Conservation (phyloP, 1,140 invertebrate genomes). For the Antheraea pernyi region DNA sequence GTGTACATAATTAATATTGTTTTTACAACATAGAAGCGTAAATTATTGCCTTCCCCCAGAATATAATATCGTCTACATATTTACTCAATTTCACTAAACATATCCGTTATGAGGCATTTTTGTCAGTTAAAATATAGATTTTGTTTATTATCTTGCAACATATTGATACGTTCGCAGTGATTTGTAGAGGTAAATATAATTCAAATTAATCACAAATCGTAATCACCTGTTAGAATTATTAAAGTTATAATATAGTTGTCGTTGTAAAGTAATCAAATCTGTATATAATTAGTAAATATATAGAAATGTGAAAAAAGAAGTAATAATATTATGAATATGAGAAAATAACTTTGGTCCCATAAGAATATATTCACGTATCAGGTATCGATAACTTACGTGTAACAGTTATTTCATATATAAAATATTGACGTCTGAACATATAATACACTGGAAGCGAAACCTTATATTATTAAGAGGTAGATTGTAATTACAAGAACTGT, state of each 20-base stretch:
- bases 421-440: constrained; percentile 29
- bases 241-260: not conserved
- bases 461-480: constrained; percentile 72
- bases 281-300: not conserved
- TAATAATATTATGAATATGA: constrained; percentile 18
- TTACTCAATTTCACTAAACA: not conserved
- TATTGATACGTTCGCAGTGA: not conserved
- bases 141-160: not conserved
- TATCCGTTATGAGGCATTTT: not conserved
- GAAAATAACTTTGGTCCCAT: constrained; percentile 66
- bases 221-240: not conserved
- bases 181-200: not conserved
- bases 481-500: constrained; percentile 68
- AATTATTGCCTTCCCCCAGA: constrained; percentile 80
- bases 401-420: constrained; percentile 39
- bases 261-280: not conserved
- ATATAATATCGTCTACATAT: constrained; percentile 22
- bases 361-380: constrained; percentile 15
- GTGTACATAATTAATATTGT: constrained; percentile 41
- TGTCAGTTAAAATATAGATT: not conserved
- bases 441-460: constrained; percentile 40
- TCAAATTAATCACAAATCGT: not conserved
- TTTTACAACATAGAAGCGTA: constrained; percentile 78
- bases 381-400: constrained; percentile 33
- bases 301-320: not conserved